Base-by-base conservation (phyloP, 1,140 invertebrate species). In the Theocolax elegans region DNA sequence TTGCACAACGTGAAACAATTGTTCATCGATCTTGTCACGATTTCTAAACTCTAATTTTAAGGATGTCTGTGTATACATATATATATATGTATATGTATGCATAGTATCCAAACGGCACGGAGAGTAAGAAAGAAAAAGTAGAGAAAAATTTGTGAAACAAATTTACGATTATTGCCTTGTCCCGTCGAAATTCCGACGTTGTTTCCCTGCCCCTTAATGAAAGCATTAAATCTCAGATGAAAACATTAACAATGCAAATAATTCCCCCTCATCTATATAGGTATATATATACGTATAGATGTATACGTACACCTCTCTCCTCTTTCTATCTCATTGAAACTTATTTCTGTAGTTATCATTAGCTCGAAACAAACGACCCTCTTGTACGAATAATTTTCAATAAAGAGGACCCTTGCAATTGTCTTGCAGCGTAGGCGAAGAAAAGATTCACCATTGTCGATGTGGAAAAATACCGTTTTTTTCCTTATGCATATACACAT, bases 231-330 rank as follows among this genome's bases (percentile, higher is more conserved):
- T 40, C 21, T 31, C 9, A 15, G 31, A 53, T 42, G 48, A 42
- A 64, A 66, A 56, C 63, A 56, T 56, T 19, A 46, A 46, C 62
- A 54, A 56, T 56, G 48, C 15, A 66, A 56, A 66, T 54, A 56
- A 54, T 54, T 40, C 13, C n/a, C 35, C 44, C 8, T 17, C 15
- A 17, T 19, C 3, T 27, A 29, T 29, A 51, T 8, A 35, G 10
- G n/a, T n/a, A n/a, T n/a, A n/a, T n/a, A n/a, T n/a, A n/a, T n/a
- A n/a, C n/a, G n/a, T n/a, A n/a, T n/a, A n/a, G n/a, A 56, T 21
- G 19, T 12, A 12, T 15, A 21, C 8, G 3, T 21, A 31, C 44
- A n/a, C n/a, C n/a, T n/a, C n/a, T n/a, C n/a, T n/a, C n/a, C n/a
- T n/a, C n/a, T n/a, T n/a, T n/a, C n/a, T n/a, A n/a, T n/a, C n/a